phyloP scores from a whole-genome alignment of 2,888 invertebrate genomes.

The Prosapia bicincta region DNA sequence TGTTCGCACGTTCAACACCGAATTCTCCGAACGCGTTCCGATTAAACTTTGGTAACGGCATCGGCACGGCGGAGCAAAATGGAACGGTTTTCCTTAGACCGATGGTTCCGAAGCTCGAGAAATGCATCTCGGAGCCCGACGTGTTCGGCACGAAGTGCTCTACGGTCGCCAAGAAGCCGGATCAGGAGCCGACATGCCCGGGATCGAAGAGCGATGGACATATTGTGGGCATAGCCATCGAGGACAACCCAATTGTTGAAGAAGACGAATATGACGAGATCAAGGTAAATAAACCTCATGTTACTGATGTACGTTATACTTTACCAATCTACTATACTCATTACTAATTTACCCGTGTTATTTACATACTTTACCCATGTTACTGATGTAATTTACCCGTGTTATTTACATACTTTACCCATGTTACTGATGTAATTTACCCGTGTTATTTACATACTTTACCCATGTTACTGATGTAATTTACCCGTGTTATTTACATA shows the following conservation, averaged over 20 bases:
- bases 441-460: too few relatives aligned
- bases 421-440: too few relatives aligned
- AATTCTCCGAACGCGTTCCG: slow-evolving; percentile 31
- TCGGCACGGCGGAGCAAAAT: neutral
- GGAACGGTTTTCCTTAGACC: neutral
- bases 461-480: too few relatives aligned
- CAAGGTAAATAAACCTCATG: neutral
- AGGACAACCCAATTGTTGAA: neutral
- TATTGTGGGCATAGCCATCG: slow-evolving; percentile 3
- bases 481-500: too few relatives aligned
- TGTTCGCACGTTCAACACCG: slow-evolving; percentile 27
- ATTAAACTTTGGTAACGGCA: neutral
- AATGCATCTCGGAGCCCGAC: slow-evolving; percentile 22
- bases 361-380: too few relatives aligned
- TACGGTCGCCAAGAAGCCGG: neutral
- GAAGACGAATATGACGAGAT: neutral
- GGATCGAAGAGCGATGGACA: slow-evolving; percentile 21
- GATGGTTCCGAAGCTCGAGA: slow-evolving; percentile 12
- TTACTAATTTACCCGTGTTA: too few relatives aligned
- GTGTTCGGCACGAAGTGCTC: slow-evolving; percentile 7
- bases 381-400: too few relatives aligned
- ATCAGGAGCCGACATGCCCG: slow-evolving; percentile 5
- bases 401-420: too few relatives aligned
- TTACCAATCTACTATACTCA: too few relatives aligned
- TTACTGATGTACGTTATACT: too few relatives aligned